Percentiles rank a stretch among this genome's conserved stretches.
Evolutionary conservation across 2,888 invertebrate species (phyloP).

Genomic region (Euplagia quadripunctaria): DNA sequence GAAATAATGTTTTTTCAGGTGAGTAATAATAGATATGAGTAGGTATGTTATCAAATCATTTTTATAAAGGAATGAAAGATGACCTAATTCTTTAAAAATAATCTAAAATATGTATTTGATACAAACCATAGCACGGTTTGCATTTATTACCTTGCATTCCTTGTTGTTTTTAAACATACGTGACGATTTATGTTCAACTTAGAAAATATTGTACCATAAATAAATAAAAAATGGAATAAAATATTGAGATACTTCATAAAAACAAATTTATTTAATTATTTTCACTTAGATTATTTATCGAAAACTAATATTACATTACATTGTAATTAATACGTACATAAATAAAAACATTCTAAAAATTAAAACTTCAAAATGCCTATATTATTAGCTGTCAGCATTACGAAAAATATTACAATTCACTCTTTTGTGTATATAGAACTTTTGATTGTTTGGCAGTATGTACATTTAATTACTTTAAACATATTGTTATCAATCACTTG

Average conservation of each 20-base stretch:
- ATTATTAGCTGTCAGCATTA: conserved; percentile 46
- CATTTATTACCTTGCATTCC: too few species aligned
- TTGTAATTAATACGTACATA: conserved; percentile 47
- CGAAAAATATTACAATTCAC: conserved; percentile 56
- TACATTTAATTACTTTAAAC: conserved; percentile 50
- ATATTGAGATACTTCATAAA: conserved; percentile 35
- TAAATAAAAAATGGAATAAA: neutral
- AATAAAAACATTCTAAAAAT: conserved; percentile 52
- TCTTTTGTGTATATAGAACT: conserved; percentile 53
- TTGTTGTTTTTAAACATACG: too few species aligned
- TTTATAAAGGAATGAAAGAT: neutral
- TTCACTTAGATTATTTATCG: conserved; percentile 45
- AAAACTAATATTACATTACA: conserved; percentile 48
- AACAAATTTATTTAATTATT: conserved; percentile 52
- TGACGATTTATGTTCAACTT: too few species aligned
- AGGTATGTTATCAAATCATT: neutral
- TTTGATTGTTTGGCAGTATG: conserved; percentile 55
- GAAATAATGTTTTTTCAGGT: neutral
- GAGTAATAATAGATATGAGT: neutral
- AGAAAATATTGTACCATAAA: neutral
- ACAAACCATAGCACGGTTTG: too few species aligned
- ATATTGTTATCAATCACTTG: conserved; percentile 53
- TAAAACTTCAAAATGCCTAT: conserved; percentile 36
- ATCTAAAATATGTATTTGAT: neutral
- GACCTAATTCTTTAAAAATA: neutral